A percentile compares a stretch with the other conserved stretches of the same genome.
These are phyloP conservation scores for Passer montanus DNA, from an alignment of 2,113 vertebrate species.

Conservation along the genomic window DNA sequence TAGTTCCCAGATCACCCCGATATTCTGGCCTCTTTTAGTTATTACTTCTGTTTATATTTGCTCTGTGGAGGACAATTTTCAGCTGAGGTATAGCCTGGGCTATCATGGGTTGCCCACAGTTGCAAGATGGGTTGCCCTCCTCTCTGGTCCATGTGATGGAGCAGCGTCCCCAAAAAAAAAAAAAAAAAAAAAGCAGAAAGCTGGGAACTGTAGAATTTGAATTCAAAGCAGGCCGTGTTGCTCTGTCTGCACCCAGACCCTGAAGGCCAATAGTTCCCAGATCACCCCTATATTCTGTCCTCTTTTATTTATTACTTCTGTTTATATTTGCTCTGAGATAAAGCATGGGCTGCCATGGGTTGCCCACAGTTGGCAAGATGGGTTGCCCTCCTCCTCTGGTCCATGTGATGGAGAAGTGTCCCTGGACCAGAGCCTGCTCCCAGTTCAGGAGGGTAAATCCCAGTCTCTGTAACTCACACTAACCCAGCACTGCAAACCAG, in stretches of 20 bases:
- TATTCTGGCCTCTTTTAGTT: background rate
- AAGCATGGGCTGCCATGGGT: background rate
- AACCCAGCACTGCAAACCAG: background rate
- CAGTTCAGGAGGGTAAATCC: rapidly evolving
- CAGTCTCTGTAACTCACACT: background rate
- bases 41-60: background rate
- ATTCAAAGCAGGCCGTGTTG: background rate
- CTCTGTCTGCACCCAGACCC: background rate
- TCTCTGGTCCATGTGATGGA: background rate
- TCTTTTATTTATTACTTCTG: background rate
- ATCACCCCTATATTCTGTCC: background rate
- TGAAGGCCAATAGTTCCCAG: background rate
- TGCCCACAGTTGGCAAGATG: background rate
- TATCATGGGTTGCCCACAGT: background rate
- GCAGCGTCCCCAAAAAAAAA: background rate
- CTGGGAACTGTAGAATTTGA: background rate
- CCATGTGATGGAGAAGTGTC: rapidly evolving
- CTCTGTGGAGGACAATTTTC: background rate
- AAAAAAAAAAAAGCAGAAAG: background rate
- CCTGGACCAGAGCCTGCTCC: rapidly evolving
- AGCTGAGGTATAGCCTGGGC: background rate
- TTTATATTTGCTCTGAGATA: background rate
- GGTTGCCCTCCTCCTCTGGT: background rate
- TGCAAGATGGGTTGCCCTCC: too few relatives aligned
- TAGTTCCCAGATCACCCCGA: background rate